Conservation (phyloP, 2,888 invertebrate species). For the Agrochola macilenta region DNA sequence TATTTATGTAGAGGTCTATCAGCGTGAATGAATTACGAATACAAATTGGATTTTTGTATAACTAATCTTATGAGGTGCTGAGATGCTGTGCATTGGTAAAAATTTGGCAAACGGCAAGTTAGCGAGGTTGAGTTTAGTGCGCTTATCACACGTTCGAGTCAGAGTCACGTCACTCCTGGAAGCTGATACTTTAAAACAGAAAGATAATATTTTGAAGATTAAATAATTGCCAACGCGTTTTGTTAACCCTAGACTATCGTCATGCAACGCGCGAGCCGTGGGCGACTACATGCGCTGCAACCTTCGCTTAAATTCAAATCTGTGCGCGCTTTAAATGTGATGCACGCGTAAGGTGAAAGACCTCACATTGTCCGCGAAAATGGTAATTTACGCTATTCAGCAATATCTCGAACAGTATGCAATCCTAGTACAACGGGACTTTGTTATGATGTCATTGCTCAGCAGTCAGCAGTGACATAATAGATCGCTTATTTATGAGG, state of each 20-base stretch:
- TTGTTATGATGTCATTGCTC: constrained; percentile 58
- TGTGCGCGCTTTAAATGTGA: constrained; percentile 70
- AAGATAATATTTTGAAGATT: not conserved
- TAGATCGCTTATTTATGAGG: constrained; percentile 39
- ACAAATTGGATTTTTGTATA: not conserved
- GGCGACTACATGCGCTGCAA: constrained; percentile 75
- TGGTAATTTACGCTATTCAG: constrained; percentile 71
- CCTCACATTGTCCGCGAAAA: constrained; percentile 69
- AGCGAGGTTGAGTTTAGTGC: not conserved
- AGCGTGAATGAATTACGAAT: not conserved
- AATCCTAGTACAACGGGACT: constrained; percentile 63
- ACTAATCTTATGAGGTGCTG: not conserved
- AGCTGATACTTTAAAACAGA: not conserved
- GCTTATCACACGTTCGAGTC: not conserved
- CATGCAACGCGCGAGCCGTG: constrained; percentile 71
- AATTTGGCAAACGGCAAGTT: not conserved
- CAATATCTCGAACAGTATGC: constrained; percentile 62
- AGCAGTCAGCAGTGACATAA: constrained; percentile 45
- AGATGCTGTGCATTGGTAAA: not conserved
- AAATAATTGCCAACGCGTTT: not conserved
- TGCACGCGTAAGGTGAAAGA: constrained; percentile 73
- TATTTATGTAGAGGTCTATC: not conserved
- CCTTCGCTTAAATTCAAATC: constrained; percentile 74
- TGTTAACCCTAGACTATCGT: constrained; percentile 69
- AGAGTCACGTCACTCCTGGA: too few species aligned